phyloP scores from a whole-genome alignment of 2,797 vertebrate species.

The Dromococcyx pavoninus region DNA sequence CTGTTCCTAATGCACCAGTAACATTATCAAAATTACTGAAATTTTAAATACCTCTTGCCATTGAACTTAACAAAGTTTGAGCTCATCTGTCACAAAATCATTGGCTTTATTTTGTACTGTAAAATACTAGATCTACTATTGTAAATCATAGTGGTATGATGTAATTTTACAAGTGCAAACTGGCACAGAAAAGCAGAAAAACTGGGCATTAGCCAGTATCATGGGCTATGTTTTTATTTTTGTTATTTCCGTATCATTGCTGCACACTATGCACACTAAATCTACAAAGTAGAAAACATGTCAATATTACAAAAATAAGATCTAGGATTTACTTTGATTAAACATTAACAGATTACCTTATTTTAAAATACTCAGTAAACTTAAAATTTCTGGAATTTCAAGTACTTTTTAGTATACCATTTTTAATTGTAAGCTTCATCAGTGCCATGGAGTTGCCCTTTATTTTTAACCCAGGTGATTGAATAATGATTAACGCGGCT shows the following conservation, averaged over 20 bases:
- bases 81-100: background rate
- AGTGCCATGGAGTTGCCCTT: background rate
- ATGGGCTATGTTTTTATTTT: background rate
- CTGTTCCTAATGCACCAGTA: background rate
- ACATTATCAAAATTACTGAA: background rate
- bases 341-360: background rate
- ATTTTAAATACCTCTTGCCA: background rate
- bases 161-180: background rate
- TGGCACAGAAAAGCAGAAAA: background rate
- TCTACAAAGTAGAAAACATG: background rate
- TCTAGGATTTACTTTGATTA: background rate
- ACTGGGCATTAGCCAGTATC: background rate
- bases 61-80: background rate
- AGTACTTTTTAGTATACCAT: background rate
- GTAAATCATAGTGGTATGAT: background rate
- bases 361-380: background rate
- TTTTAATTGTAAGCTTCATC: background rate
- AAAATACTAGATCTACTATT: background rate
- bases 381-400: background rate
- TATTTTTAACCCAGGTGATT: background rate
- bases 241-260: background rate
- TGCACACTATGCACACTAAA: background rate
- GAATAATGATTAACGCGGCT: background rate
- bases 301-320: background rate
- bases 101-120: background rate